Conservation (phyloP, 2,888 invertebrate genomes). For the Ethmia dodecea region DNA sequence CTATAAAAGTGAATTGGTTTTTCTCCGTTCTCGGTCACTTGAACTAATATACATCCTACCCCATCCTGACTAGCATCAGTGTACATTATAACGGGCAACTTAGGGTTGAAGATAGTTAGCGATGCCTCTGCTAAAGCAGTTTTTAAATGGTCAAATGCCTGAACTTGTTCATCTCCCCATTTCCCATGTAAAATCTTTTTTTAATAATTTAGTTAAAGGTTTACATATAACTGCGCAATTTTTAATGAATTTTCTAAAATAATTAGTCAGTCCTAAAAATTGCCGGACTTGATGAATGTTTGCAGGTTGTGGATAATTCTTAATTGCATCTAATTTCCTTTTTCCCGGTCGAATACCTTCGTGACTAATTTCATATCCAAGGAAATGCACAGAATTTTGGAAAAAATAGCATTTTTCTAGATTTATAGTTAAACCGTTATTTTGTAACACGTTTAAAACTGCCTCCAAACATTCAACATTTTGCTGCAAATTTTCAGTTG, state of each 20-base stretch:
- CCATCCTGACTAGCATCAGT: conserved; percentile 37
- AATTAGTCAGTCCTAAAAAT: conserved; percentile 24
- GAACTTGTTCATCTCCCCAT: conserved; percentile 11
- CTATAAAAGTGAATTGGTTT: conserved; percentile 33
- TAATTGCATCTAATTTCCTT: conserved; percentile 19
- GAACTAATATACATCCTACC: conserved; percentile 30
- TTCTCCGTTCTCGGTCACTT: conserved; percentile 19
- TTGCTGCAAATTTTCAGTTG: conserved; percentile 12
- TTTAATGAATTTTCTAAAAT: conserved; percentile 31
- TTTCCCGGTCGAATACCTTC: conserved; percentile 17
- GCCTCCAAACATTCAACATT: conserved; percentile 10
- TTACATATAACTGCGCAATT: conserved; percentile 24
- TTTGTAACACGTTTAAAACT: conserved; percentile 13
- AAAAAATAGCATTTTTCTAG: conserved; percentile 25
- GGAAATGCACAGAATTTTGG: conserved; percentile 19
- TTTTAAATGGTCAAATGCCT: conserved; percentile 13
- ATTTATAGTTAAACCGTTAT: conserved; percentile 23
- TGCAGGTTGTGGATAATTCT: conserved; percentile 19
- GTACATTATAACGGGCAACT: conserved; percentile 24
- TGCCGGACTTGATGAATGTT: conserved; percentile 21
- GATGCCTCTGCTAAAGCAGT: conserved; percentile 12
- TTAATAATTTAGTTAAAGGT: conserved; percentile 24
- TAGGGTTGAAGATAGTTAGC: conserved; percentile 22
- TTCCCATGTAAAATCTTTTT: conserved; percentile 17
- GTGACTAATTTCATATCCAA: conserved; percentile 20